Percentiles rank a stretch among this genome's conserved stretches.
Evolutionary conservation across 1,140 invertebrate species (phyloP).

Genomic region (Hormaphis cornu): DNA sequence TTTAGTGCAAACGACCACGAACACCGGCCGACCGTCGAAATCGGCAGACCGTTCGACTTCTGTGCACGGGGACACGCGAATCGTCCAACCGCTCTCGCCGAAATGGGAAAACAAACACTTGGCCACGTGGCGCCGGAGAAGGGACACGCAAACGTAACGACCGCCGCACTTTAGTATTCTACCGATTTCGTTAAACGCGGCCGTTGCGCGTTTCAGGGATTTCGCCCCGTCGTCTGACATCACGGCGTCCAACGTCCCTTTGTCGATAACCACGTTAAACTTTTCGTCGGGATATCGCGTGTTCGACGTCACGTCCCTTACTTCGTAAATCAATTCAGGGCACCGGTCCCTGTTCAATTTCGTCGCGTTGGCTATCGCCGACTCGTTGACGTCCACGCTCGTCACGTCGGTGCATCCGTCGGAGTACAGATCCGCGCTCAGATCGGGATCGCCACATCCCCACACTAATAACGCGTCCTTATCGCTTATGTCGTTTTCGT

Average conservation of each 20-base stretch:
- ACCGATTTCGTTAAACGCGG: slow-evolving; percentile 42
- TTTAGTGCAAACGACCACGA: slow-evolving; percentile 81
- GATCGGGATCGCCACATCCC: slow-evolving; percentile 88
- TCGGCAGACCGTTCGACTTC: slow-evolving; percentile 62
- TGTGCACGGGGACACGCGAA: slow-evolving; percentile 69
- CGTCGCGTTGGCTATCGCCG: slow-evolving; percentile 85
- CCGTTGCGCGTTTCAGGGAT: neutral
- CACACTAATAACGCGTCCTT: slow-evolving; percentile 75
- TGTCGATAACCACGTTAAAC: slow-evolving; percentile 82
- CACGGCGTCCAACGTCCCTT: slow-evolving; percentile 89
- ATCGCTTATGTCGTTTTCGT: slow-evolving; percentile 81
- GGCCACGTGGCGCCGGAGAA: slow-evolving; percentile 83
- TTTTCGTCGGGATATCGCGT: slow-evolving; percentile 64
- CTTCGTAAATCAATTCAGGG: slow-evolving; percentile 63
- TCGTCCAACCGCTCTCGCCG: slow-evolving; percentile 66
- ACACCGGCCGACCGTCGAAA: slow-evolving; percentile 69
- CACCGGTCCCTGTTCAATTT: slow-evolving; percentile 56
- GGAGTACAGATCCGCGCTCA: slow-evolving; percentile 83
- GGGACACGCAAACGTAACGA: slow-evolving; percentile 77
- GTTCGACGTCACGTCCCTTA: slow-evolving; percentile 80
- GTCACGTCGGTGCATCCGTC: slow-evolving; percentile 74
- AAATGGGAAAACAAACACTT: slow-evolving; percentile 63
- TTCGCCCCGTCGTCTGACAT: slow-evolving; percentile 58
- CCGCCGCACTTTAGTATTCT: slow-evolving; percentile 55
- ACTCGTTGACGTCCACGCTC: slow-evolving; percentile 85